These are phyloP conservation scores for Aphidius colemani DNA, from an alignment of 2,888 invertebrate genomes.

Conservation along the genomic window DNA sequence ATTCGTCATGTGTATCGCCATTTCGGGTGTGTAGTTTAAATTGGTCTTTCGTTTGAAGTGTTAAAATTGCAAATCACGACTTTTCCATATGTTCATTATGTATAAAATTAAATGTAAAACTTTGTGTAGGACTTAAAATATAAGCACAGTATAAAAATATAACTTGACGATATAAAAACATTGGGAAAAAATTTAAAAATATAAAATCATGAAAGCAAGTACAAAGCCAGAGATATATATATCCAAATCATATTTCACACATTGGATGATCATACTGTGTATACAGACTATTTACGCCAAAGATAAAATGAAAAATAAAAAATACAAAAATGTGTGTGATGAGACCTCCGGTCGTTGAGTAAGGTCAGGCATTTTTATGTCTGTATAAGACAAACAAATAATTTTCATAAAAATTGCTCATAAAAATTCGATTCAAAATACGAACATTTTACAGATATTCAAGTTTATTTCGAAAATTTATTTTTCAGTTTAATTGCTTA, in stretches of 20 bases:
- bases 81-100: background rate
- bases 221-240: too few relatives aligned
- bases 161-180: constrained; percentile 12
- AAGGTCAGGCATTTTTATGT: constrained; percentile 57
- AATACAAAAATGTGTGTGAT: background rate
- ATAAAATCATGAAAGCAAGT: background rate
- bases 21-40: constrained; percentile 14
- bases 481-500: too few relatives aligned
- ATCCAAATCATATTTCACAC: constrained; percentile 4
- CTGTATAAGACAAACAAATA: too few relatives aligned
- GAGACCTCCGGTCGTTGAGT: constrained; percentile 35
- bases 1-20: constrained; percentile 20
- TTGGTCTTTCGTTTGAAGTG: constrained; percentile 6
- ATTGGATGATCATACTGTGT: constrained; percentile 15
- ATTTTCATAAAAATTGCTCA: too few relatives aligned
- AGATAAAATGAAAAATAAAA: constrained; percentile 14
- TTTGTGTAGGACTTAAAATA: background rate
- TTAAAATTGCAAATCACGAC: too few relatives aligned
- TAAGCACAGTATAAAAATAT: background rate
- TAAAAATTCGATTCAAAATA: too few relatives aligned
- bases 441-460: too few relatives aligned
- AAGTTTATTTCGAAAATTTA: too few relatives aligned
- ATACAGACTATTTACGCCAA: constrained; percentile 25
- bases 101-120: constrained; percentile 9
- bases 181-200: background rate